Evolutionary conservation across 2,888 invertebrate species (phyloP), one percentile per base, ranked within the genome.

Genomic region (Odontomyia ornata): DNA sequence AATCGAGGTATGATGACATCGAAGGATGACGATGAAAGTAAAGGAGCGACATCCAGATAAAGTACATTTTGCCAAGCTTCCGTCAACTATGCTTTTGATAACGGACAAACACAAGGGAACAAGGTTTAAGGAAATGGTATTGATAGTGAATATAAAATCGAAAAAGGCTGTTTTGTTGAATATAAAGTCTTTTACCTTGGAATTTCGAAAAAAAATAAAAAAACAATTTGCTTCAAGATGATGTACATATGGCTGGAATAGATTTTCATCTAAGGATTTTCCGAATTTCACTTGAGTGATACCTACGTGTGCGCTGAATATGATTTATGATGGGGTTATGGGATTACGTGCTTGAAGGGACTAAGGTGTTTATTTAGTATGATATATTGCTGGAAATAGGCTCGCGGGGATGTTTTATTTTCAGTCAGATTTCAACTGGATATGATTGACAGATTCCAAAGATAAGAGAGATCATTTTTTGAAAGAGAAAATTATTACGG

Each of bases 221-320:
- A 72, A 72, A 52, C 72, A 72, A 72, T 72, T 72, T 72, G 72
- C 72, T 65, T 30, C 2, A 18, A n/a, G 65, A 65, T 9, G 2
- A n/a, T 65, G 65, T 65, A 28, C 65, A 36, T 65, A 65, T 43
- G 65, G 36, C 13, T 21, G 21, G 27, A 65, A 65, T 36, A 21
- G n/a, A 30, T 65, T 65, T 65, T 4, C 65, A 65, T 30, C 18
- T 30, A 65, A 65, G 65, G 36, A 36, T 65, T 65, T 13, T 18
- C n/a, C 11, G 11, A 65, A 11, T 21, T 36, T 36, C 43, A 43
- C 36, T 36, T 65, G 65, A 65, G 36, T 28, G 36, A 36, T 36
- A 36, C 36, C 3, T n/a, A n/a, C n/a, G n/a, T n/a, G n/a, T 9
- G 36, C 28, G 36, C 36, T 30, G 65, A 27, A 13, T 65, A 18